Percentiles rank a stretch among this genome's conserved stretches.
Evolutionary conservation across 2,113 vertebrate species (phyloP).

Genomic region (Acrocephalus arundinaceus): DNA sequence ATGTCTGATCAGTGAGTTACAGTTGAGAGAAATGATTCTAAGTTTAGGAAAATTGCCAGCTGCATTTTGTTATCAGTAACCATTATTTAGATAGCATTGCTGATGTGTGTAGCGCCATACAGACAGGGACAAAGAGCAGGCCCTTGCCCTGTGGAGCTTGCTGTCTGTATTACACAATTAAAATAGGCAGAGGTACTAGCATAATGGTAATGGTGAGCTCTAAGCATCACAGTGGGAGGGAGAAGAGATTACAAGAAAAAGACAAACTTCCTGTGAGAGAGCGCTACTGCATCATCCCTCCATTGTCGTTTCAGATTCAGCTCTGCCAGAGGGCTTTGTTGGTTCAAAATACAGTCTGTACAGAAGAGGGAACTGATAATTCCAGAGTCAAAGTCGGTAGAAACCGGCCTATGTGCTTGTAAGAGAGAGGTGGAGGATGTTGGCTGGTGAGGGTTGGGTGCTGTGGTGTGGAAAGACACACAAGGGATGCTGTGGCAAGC

Average conservation of each 20-base stretch:
- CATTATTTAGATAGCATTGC: conserved; percentile 51
- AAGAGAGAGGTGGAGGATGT: neutral
- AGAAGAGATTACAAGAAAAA: conserved; percentile 9
- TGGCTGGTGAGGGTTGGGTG: neutral
- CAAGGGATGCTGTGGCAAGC: neutral
- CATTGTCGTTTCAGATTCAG: neutral
- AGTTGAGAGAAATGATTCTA: conserved; percentile 42
- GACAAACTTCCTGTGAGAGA: neutral
- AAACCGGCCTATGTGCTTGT: neutral
- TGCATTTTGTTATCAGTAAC: conserved; percentile 62
- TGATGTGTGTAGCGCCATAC: neutral
- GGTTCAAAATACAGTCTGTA: conserved; percentile 17
- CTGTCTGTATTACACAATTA: conserved; percentile 9
- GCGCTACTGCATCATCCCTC: neutral
- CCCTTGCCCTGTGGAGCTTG: neutral
- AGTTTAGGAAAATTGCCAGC: conserved; percentile 60
- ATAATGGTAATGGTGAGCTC: neutral
- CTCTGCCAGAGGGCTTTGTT: conserved; percentile 16
- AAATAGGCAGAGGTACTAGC: neutral
- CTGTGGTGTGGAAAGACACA: neutral
- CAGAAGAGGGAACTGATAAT: neutral
- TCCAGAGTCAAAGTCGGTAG: neutral
- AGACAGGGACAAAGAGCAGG: conserved; percentile 35
- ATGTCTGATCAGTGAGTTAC: conserved; percentile 55
- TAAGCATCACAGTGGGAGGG: neutral